A percentile compares a stretch with the other conserved stretches of the same genome.
phyloP scores from a whole-genome alignment of 2,113 vertebrate species.

The Apodemus speciosus region DNA sequence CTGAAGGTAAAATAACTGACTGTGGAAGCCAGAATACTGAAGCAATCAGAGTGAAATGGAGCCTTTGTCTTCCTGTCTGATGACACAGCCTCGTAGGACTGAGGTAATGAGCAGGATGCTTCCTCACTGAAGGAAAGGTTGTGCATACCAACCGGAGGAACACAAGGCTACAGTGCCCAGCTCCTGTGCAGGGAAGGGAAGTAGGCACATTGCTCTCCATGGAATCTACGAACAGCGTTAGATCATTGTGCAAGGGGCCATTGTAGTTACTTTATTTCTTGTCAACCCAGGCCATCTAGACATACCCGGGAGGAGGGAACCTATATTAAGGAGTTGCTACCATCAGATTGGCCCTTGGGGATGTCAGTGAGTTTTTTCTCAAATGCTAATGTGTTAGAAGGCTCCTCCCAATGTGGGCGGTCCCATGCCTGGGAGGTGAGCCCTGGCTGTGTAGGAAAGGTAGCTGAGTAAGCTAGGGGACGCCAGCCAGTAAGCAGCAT shows the following conservation, averaged over 20 bases:
- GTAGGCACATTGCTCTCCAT: fast-evolving
- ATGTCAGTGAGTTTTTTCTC: neutral
- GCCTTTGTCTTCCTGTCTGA: neutral
- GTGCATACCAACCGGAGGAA: neutral
- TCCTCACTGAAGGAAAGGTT: neutral
- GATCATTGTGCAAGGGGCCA: neutral
- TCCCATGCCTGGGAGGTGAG: neutral
- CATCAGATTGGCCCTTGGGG: neutral
- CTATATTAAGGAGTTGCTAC: too few species aligned
- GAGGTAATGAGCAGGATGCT: neutral
- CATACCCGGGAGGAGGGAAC: neutral
- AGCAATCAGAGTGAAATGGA: neutral
- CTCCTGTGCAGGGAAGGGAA: neutral
- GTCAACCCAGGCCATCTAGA: neutral
- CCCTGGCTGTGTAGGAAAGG: neutral
- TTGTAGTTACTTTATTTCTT: neutral
- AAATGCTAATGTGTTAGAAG: neutral
- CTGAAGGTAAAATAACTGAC: neutral
- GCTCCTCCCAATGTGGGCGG: neutral
- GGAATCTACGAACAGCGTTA: neutral
- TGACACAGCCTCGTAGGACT: neutral
- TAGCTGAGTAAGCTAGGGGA: neutral
- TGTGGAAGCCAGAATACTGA: neutral
- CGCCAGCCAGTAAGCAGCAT: neutral
- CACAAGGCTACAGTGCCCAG: neutral